Evolutionary conservation across 2,888 invertebrate genomes (phyloP).

Genomic region (Sinohyriopsis cumingii): DNA sequence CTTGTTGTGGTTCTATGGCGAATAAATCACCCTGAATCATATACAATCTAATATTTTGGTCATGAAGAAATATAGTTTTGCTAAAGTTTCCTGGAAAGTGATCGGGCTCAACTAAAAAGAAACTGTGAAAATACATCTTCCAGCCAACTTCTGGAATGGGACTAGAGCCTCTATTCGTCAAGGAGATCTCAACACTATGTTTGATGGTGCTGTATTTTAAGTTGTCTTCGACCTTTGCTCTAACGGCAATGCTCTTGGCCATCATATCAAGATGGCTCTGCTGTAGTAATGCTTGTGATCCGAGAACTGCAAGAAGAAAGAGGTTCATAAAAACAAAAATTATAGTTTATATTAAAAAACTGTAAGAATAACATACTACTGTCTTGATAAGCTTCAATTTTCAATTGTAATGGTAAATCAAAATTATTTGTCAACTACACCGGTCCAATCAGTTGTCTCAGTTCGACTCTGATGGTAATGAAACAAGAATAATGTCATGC

Average conservation of each 20-base stretch:
- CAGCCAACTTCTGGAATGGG: constrained; percentile 34
- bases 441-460: too few species aligned
- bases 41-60: constrained; percentile 33
- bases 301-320: too few species aligned
- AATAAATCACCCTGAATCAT: constrained; percentile 46
- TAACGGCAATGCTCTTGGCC: constrained; percentile 18
- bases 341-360: too few species aligned
- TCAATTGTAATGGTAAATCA: too few species aligned
- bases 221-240: constrained; percentile 37
- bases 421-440: too few species aligned
- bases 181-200: constrained; percentile 33
- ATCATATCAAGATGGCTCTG: too few species aligned
- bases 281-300: too few species aligned
- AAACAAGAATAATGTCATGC: too few species aligned
- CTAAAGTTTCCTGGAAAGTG: constrained; percentile 26
- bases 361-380: too few species aligned
- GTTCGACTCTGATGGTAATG: too few species aligned
- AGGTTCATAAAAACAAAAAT: too few species aligned
- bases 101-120: constrained; percentile 58
- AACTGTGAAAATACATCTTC: constrained; percentile 55
- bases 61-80: constrained; percentile 12
- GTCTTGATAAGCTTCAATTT: too few species aligned
- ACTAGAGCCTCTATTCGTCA: constrained; percentile 27
- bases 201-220: constrained; percentile 32
- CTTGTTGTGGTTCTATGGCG: constrained; percentile 33